Conservation (phyloP, 2,888 invertebrate species). For the Pachycephus smyrnensis region DNA sequence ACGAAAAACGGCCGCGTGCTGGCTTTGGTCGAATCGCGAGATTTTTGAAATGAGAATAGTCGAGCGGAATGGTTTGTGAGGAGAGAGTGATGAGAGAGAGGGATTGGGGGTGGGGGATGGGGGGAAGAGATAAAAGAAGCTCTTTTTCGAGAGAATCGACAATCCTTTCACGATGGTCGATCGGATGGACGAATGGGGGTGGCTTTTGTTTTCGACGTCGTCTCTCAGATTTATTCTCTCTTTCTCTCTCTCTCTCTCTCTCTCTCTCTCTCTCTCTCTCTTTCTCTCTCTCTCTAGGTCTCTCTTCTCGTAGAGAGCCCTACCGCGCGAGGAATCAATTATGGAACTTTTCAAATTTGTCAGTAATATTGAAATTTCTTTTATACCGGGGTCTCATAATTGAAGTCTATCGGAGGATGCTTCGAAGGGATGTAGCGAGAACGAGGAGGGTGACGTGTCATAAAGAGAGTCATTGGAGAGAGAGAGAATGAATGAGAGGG, state of each 20-base stretch:
- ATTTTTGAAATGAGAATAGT: background rate
- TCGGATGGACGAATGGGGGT: constrained; percentile 48
- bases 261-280: constrained; percentile 26
- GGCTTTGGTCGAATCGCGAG: background rate
- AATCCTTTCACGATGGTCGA: constrained; percentile 56
- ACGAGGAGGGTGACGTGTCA: constrained; percentile 27
- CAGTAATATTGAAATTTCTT: constrained; percentile 67
- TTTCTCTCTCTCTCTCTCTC: constrained; percentile 17
- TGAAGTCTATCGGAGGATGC: constrained; percentile 61
- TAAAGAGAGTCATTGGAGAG: constrained; percentile 2
- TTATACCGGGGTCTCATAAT: constrained; percentile 62
- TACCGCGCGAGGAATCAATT: constrained; percentile 59
- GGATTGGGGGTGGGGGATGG: constrained; percentile 23
- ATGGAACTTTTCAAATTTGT: constrained; percentile 67
- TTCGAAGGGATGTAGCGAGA: constrained; percentile 44
- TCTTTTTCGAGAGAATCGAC: constrained; percentile 36
- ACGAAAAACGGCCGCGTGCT: background rate
- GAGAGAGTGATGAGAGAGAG: constrained; percentile 14
- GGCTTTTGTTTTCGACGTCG: constrained; percentile 48
- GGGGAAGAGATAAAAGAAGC: background rate
- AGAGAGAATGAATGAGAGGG: constrained; percentile 31
- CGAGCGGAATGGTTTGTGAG: background rate
- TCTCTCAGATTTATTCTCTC: constrained; percentile 35
- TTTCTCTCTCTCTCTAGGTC: constrained; percentile 28
- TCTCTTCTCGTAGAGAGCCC: constrained; percentile 12